These are phyloP conservation scores for Drosophila lowei DNA, from an alignment of 1,140 invertebrate species.

Conservation along the genomic window DNA sequence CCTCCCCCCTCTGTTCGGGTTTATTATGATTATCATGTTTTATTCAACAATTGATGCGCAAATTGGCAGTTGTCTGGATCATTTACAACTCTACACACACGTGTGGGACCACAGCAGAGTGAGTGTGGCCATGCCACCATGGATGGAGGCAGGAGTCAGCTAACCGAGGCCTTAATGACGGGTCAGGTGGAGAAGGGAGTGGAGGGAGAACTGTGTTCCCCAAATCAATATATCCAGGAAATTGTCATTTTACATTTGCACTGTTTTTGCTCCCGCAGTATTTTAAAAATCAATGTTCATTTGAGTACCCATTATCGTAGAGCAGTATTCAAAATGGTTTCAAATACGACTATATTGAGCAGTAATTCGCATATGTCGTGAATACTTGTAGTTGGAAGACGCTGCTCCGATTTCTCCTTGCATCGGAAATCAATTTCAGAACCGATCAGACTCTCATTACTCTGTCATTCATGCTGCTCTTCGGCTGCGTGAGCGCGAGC, in stretches of 20 bases:
- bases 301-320: neutral
- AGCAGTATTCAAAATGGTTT: neutral
- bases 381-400: too few relatives aligned
- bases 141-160: neutral
- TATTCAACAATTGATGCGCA: slow-evolving; percentile 81
- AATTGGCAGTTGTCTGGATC: slow-evolving; percentile 81
- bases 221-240: slow-evolving; percentile 7
- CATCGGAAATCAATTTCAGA: slow-evolving; percentile 41
- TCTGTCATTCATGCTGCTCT: slow-evolving; percentile 29
- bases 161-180: slow-evolving; percentile 20
- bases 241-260: neutral
- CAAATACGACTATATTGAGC: too few relatives aligned
- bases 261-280: neutral
- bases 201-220: neutral
- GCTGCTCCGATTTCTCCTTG: neutral
- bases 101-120: slow-evolving; percentile 13
- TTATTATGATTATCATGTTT: slow-evolving; percentile 82
- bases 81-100: slow-evolving; percentile 78
- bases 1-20: slow-evolving; percentile 20
- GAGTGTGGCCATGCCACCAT: neutral
- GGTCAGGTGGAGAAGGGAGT: slow-evolving; percentile 23
- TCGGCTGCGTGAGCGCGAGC: slow-evolving; percentile 28
- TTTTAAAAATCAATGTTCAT: neutral
- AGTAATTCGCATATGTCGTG: too few relatives aligned
- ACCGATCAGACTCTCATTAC: slow-evolving; percentile 53